Base-by-base conservation (phyloP, 1,140 invertebrate species). In the Aethina tumida region DNA sequence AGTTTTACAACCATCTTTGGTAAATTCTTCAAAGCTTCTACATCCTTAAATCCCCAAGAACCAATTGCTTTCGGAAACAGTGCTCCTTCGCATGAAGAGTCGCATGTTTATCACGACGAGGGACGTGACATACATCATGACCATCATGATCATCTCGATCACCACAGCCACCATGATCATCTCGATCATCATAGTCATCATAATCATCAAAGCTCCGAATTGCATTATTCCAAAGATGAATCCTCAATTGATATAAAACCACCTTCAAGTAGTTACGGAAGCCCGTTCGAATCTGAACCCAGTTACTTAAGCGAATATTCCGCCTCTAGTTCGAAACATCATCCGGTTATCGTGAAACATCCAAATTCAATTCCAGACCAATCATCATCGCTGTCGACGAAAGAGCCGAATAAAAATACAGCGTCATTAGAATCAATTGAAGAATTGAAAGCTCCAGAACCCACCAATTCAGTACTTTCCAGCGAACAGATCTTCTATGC, bases 1-100 rank as follows among this genome's bases (percentile, higher is more conserved):
- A 40, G 39, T 18, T 44, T 52, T 16, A 45, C 47, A 8, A 47
- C 31, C n/a, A 45, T 54, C 17, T 33, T 52, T 13, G 46, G 53
- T 26, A 55, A 55, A 45, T 47, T 55, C 17, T 41, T 55, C 7
- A 41, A 40, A 3, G 50, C 50, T 5, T 47, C 53, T 7, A 43
- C 50, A 7, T 53, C 50, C 9, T 32, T 50, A 4, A 41, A 46
- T 39, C 49, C 52, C 18, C 38, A 46, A 12, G 31, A 43, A 21
- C 47, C 50, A 3, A 35, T 35, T 10, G 38, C 47, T 2, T 52
- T 48, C 39, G 42, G 31, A 4, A 22, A 48, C n/a, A 24, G 30
- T 14, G 37, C 31, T 17, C 10, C 24, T 7, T 12, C 33, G 4
- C 33, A 35, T 18, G 20, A 19, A 35, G 26, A 26, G 17, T 30